These are phyloP conservation scores for Heliconius cydno DNA, from an alignment of 2,888 invertebrate genomes.

Conservation along the genomic window DNA sequence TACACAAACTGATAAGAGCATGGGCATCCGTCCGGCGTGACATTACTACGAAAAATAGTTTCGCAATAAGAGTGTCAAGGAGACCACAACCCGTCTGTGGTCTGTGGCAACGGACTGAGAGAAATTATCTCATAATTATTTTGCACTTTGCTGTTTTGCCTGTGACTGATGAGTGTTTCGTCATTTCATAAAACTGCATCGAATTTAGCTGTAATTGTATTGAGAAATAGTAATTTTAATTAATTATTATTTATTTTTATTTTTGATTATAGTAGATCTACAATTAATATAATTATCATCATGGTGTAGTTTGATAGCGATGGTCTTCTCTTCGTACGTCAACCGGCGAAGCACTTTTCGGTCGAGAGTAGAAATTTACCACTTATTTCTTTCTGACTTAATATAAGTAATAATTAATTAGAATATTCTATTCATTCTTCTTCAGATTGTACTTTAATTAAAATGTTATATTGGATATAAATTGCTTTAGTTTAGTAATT, in stretches of 20 bases:
- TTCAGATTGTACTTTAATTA: neutral
- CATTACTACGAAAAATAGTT: constrained; percentile 40
- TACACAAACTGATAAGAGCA: constrained; percentile 14
- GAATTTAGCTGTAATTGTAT: neutral
- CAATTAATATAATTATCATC: too few species aligned
- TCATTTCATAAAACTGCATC: constrained; percentile 4
- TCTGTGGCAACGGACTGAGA: constrained; percentile 23
- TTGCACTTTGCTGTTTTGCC: constrained; percentile 7
- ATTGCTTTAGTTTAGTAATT: too few species aligned
- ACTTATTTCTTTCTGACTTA: too few species aligned
- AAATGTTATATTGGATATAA: neutral
- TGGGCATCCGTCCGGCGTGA: constrained; percentile 37
- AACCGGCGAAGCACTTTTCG: too few species aligned
- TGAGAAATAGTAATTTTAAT: neutral
- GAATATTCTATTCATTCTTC: neutral
- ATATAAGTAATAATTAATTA: neutral
- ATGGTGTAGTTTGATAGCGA: too few species aligned
- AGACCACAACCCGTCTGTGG: constrained; percentile 18
- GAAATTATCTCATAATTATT: constrained; percentile 27
- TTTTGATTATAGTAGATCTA: neutral
- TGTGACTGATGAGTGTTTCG: constrained; percentile 6
- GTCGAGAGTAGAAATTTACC: too few species aligned
- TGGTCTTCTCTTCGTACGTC: too few species aligned
- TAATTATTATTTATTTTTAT: neutral
- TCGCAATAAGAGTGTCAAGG: constrained; percentile 45